Evolutionary conservation across 1,140 invertebrate genomes (phyloP).

Genomic region (Lasioglossum albipes): DNA sequence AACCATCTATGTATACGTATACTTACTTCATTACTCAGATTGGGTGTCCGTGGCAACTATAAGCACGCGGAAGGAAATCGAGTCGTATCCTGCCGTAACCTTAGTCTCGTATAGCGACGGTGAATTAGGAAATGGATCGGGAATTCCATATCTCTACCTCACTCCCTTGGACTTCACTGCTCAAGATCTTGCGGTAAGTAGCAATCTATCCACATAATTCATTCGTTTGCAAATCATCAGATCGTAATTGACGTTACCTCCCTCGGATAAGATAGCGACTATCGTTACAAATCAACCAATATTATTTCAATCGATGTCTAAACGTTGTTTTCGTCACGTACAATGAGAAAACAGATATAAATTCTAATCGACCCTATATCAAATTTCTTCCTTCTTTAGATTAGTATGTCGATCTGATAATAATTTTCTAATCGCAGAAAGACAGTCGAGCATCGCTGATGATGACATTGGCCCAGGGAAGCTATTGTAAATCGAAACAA

Average conservation of each 20-base stretch:
- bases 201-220: background rate
- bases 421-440: conserved; percentile 36
- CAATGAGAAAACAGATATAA: background rate
- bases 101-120: conserved; percentile 89
- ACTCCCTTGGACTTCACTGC: conserved; percentile 88
- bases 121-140: conserved; percentile 84
- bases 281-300: background rate
- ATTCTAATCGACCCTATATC: background rate
- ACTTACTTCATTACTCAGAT: conserved; percentile 75
- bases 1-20: background rate
- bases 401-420: background rate
- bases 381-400: background rate
- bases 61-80: conserved; percentile 82
- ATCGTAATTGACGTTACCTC: background rate
- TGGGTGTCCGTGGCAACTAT: conserved; percentile 89
- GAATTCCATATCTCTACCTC: conserved; percentile 88
- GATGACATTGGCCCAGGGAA: conserved; percentile 84
- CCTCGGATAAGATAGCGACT: conserved; percentile 15
- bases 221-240: background rate
- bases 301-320: background rate
- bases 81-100: conserved; percentile 87
- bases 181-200: conserved; percentile 85
- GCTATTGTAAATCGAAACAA: conserved; percentile 83
- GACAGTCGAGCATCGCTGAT: conserved; percentile 84
- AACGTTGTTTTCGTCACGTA: background rate